Evolutionary conservation across 2,113 vertebrate genomes (phyloP).

Genomic region (Orcinus orca): DNA sequence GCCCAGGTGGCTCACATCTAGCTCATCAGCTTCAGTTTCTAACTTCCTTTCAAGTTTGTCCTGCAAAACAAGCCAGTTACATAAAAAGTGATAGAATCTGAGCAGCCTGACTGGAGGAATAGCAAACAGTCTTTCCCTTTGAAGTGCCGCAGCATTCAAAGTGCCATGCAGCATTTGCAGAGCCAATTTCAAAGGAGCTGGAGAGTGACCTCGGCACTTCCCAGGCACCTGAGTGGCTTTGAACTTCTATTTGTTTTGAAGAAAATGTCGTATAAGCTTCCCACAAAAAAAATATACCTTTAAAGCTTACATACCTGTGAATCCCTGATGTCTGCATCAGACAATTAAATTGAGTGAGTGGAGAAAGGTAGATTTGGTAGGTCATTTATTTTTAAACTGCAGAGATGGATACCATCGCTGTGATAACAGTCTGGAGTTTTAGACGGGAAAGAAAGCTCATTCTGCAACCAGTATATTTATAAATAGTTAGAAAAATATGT

Average conservation of each 20-base stretch:
- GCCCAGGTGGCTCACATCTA: background rate
- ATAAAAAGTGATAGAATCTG: constrained; percentile 15
- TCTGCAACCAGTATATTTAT: background rate
- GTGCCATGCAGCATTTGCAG: background rate
- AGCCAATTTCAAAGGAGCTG: constrained; percentile 27
- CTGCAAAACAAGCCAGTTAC: background rate
- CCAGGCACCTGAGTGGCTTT: constrained; percentile 45
- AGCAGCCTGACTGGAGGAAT: background rate
- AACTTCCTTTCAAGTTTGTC: constrained; percentile 54
- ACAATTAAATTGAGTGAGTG: background rate
- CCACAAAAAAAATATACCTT: constrained; percentile 9
- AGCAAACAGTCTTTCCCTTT: constrained; percentile 15
- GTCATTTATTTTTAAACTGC: background rate
- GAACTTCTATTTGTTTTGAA: constrained; percentile 69
- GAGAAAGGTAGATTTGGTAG: background rate
- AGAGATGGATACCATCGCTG: background rate
- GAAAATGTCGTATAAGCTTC: constrained; percentile 16
- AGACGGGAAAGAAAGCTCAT: background rate
- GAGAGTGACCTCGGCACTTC: background rate
- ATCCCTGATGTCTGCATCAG: background rate
- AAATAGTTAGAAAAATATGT: background rate
- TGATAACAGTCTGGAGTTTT: background rate
- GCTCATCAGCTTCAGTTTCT: constrained; percentile 12
- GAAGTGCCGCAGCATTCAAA: background rate
- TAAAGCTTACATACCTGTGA: constrained; percentile 14